phyloP scores from a whole-genome alignment of 2,888 invertebrate genomes.

The Deilephila porcellus region DNA sequence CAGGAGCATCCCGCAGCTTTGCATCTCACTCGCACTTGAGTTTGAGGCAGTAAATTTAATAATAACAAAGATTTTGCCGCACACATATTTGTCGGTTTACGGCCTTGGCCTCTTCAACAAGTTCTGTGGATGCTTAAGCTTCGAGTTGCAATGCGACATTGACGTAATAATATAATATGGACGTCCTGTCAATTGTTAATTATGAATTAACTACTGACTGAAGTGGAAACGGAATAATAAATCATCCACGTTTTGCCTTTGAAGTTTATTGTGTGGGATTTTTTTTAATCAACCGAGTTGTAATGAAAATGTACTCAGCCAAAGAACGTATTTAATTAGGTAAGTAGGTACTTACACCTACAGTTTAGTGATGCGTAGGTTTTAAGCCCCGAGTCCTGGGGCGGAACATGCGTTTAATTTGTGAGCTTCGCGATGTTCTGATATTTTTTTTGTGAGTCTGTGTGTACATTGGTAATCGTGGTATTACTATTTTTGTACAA shows the following conservation, averaged over 20 bases:
- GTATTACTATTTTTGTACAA: too few relatives aligned
- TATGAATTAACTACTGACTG: not conserved
- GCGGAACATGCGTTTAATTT: not conserved
- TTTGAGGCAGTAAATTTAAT: slow-evolving; percentile 30
- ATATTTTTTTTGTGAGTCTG: not conserved
- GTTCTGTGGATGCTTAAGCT: not conserved
- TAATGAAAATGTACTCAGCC: slow-evolving; percentile 43
- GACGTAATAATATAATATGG: not conserved
- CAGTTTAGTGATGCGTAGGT: slow-evolving; percentile 1
- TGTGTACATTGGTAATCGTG: too few relatives aligned
- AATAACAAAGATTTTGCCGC: slow-evolving; percentile 28
- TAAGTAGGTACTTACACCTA: not conserved
- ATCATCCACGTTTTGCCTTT: slow-evolving; percentile 29
- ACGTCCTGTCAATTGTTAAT: not conserved
- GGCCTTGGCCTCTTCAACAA: slow-evolving; percentile 6
- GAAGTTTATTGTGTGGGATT: slow-evolving; percentile 45
- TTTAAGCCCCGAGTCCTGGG: not conserved
- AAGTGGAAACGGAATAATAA: slow-evolving; percentile 13
- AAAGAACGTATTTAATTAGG: slow-evolving; percentile 12
- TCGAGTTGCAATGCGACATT: not conserved
- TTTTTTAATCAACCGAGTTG: slow-evolving; percentile 54
- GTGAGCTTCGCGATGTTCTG: not conserved
- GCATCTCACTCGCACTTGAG: slow-evolving; percentile 60
- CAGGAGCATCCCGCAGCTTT: slow-evolving; percentile 55
- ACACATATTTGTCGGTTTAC: slow-evolving; percentile 27